A percentile compares a stretch with the other conserved stretches of the same genome.
These are phyloP conservation scores for Sceliomorpha sp. DNA, from an alignment of 2,888 invertebrate genomes.

Conservation along the genomic window DNA sequence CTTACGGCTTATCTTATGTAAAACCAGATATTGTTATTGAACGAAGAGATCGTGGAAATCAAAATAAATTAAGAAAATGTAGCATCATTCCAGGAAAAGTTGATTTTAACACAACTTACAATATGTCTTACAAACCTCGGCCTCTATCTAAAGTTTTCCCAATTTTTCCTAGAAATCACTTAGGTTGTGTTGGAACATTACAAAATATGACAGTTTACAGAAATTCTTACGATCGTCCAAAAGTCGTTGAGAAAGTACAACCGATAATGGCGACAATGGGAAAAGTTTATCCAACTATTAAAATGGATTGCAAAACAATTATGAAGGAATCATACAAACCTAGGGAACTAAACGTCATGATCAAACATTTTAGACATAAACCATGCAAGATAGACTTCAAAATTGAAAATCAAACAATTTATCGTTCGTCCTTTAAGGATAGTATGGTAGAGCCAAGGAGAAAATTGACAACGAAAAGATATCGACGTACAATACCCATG, in stretches of 20 bases:
- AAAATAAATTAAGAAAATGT: constrained; percentile 6
- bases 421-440: constrained; percentile 51
- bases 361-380: neutral
- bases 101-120: constrained; percentile 52
- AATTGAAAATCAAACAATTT: constrained; percentile 47
- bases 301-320: constrained; percentile 57
- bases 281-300: constrained; percentile 30
- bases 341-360: constrained; percentile 1
- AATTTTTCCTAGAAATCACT: constrained; percentile 51
- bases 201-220: constrained; percentile 50
- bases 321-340: constrained; percentile 59
- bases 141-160: constrained; percentile 24
- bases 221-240: constrained; percentile 58
- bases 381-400: no score
- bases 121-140: constrained; percentile 55
- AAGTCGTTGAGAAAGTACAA: constrained; percentile 27
- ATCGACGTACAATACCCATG: constrained; percentile 31
- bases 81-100: constrained; percentile 39
- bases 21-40: constrained; percentile 7
- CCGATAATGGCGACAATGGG: constrained; percentile 26
- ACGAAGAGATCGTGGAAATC: constrained; percentile 1
- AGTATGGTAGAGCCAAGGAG: constrained; percentile 11
- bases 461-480: constrained; percentile 22
- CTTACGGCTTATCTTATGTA: constrained; percentile 53
- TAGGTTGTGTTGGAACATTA: constrained; percentile 50